Evolutionary conservation across 2,888 invertebrate species (phyloP).

Genomic region (Autographa gamma): DNA sequence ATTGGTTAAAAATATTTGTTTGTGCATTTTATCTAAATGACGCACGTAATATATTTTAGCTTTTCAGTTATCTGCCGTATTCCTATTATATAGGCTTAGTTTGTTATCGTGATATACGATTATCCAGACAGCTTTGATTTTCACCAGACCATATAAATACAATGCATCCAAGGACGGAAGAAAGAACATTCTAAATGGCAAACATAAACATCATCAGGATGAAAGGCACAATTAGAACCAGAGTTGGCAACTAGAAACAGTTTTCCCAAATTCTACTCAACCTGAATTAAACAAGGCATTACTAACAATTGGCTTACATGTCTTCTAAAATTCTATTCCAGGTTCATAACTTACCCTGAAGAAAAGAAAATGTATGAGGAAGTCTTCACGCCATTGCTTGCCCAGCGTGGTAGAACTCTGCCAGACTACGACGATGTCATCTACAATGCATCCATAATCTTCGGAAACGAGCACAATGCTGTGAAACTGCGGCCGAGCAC

Average conservation of each 20-base stretch:
- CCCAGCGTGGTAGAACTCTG: conserved; percentile 58
- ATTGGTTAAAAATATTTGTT: background rate
- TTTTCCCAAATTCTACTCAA: no score
- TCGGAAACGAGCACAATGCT: conserved; percentile 72
- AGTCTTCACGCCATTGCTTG: conserved; percentile 59
- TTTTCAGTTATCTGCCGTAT: no score
- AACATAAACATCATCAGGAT: no score
- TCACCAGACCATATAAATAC: no score
- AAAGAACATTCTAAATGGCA: no score
- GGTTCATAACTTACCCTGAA: conserved; percentile 39
- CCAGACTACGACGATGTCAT: conserved; percentile 63
- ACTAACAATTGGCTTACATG: no score
- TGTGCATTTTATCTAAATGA: background rate
- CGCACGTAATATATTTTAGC: no score
- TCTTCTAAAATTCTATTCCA: conserved; percentile 16
- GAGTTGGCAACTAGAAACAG: no score
- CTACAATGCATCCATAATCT: conserved; percentile 71
- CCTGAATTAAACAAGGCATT: no score
- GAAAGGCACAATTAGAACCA: no score
- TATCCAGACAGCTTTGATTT: background rate
- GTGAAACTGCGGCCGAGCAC: conserved; percentile 62
- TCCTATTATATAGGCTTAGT: no score
- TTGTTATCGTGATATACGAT: background rate
- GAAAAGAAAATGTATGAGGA: conserved; percentile 58
- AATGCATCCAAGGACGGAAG: no score